Conservation (phyloP, 2,797 vertebrate genomes). For the Diplodus sargus region DNA sequence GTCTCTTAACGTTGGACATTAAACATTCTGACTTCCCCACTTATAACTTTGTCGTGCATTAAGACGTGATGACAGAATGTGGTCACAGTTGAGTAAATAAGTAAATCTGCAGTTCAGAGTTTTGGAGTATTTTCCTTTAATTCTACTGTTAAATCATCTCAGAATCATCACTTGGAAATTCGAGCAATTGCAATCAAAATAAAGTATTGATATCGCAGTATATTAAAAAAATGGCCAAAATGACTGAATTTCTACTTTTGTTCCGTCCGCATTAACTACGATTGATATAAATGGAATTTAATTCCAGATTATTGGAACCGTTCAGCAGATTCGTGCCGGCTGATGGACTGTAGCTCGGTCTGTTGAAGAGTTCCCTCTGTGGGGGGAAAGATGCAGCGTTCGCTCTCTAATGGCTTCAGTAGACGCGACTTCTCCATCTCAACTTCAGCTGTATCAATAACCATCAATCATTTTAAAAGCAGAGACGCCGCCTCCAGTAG, state of each 20-base stretch:
- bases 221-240: not conserved
- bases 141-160: not conserved
- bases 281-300: not conserved
- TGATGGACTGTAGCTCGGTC: not conserved
- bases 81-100: too few relatives aligned
- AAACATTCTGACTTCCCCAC: too few relatives aligned
- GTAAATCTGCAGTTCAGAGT: not conserved
- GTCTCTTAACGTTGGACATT: too few relatives aligned
- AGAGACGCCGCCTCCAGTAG: constrained; percentile 8
- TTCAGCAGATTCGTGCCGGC: not conserved
- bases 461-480: constrained; percentile 34
- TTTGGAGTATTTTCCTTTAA: not conserved
- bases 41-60: too few relatives aligned
- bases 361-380: constrained; percentile 1
- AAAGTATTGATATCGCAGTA: not conserved
- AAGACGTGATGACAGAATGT: too few relatives aligned
- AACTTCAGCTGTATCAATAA: constrained; percentile 34
- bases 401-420: constrained; percentile 15
- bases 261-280: not conserved
- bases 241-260: not conserved
- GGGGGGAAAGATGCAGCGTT: constrained; percentile 2
- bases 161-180: not conserved
- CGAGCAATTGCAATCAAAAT: not conserved
- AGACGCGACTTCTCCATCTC: constrained; percentile 21
- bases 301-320: not conserved